Percentiles rank a stretch among this genome's conserved stretches.
Conservation (phyloP, 2,113 vertebrate genomes). For the Erythrolamprus reginae region DNA sequence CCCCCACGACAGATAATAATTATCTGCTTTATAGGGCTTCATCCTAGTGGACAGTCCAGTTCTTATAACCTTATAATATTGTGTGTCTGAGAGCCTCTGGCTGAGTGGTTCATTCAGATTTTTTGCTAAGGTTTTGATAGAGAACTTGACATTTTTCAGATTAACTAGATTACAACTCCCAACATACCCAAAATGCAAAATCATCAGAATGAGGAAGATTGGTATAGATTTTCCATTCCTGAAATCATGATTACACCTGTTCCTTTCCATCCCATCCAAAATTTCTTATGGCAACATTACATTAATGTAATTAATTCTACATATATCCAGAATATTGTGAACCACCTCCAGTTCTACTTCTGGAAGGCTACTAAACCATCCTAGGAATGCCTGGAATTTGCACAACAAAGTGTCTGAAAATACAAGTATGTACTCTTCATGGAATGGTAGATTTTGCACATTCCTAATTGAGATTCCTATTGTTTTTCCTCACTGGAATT, state of each 20-base stretch:
- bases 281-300: background rate
- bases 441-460: background rate
- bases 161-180: background rate
- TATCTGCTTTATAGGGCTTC: background rate
- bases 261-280: background rate
- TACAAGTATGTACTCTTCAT: background rate
- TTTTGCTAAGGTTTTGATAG: background rate
- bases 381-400: background rate
- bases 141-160: background rate
- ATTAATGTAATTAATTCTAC: background rate
- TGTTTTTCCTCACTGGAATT: background rate
- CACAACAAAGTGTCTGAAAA: background rate
- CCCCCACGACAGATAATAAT: background rate
- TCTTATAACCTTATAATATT: background rate
- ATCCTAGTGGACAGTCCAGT: background rate
- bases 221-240: background rate
- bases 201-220: background rate
- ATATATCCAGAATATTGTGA: background rate
- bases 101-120: background rate
- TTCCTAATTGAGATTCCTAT: background rate
- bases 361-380: background rate
- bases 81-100: background rate
- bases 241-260: background rate
- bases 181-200: background rate
- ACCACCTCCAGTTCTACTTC: background rate